Percentiles rank a stretch among this genome's conserved stretches.
Conservation (phyloP, 35 echinoderm and acorn worm species). For the Amphiura filiformis region DNA sequence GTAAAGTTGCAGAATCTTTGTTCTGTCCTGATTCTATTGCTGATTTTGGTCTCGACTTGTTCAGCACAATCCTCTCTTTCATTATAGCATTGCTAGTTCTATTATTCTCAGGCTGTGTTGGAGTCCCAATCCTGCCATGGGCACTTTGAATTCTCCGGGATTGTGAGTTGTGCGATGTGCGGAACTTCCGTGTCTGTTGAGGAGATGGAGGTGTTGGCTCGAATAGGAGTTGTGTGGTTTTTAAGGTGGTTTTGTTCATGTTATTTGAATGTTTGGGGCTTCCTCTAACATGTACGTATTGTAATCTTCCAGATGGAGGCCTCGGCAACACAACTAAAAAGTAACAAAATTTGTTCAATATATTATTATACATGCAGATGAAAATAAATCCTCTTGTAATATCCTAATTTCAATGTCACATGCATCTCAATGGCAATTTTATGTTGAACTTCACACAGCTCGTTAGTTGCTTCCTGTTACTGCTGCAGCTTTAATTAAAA, state of each 20-base stretch:
- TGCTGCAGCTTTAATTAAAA: too few relatives aligned
- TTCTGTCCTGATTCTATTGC: neutral
- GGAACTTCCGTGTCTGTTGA: conserved; percentile 15
- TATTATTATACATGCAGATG: neutral
- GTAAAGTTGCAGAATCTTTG: neutral
- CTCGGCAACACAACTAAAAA: neutral
- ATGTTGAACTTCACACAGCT: too few relatives aligned
- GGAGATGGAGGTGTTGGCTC: conserved; percentile 26
- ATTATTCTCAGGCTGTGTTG: neutral
- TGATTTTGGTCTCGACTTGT: conserved; percentile 31
- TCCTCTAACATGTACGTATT: too few relatives aligned
- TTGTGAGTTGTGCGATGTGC: neutral
- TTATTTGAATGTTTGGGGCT: neutral
- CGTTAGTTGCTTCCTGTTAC: too few relatives aligned
- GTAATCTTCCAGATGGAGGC: neutral
- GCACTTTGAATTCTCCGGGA: conserved; percentile 40
- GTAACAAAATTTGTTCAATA: neutral
- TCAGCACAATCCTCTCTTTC: neutral
- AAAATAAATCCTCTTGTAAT: too few relatives aligned
- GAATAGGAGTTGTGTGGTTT: conserved; percentile 38
- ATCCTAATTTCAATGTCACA: too few relatives aligned
- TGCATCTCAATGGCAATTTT: too few relatives aligned
- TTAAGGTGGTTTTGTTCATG: neutral
- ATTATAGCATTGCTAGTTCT: neutral
- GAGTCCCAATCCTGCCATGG: conserved; percentile 16